Evolutionary conservation across 35 echinoderm and acorn worm genomes (phyloP).

Genomic region (Apostichopus parvimensis): DNA sequence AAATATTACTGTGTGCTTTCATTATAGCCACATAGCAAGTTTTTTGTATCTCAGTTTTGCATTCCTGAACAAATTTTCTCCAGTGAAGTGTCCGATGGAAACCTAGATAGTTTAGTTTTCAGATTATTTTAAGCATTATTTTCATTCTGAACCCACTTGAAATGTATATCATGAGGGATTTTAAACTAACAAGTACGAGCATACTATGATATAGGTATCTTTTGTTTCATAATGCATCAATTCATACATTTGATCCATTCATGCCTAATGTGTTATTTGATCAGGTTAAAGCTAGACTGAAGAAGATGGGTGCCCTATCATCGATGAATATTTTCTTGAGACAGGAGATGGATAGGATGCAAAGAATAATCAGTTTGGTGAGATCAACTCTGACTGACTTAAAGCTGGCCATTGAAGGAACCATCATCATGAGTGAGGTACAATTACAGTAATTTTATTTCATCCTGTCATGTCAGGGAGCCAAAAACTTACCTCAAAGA

Average conservation of each 20-base stretch:
- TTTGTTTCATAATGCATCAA: neutral
- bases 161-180: too few relatives aligned
- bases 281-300: conserved; percentile 88
- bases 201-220: neutral
- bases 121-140: too few relatives aligned
- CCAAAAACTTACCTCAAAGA: too few relatives aligned
- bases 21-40: too few relatives aligned
- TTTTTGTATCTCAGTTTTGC: too few relatives aligned
- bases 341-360: conserved; percentile 98
- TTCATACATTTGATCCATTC: too few relatives aligned
- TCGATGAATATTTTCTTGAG: conserved; percentile 99
- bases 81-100: too few relatives aligned
- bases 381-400: conserved; percentile 86
- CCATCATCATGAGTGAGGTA: conserved; percentile 99
- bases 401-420: conserved; percentile 93
- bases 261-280: neutral
- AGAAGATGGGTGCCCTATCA: conserved; percentile 95
- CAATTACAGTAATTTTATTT: neutral
- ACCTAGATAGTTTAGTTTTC: too few relatives aligned
- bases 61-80: too few relatives aligned
- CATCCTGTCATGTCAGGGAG: neutral
- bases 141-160: too few relatives aligned
- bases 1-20: too few relatives aligned
- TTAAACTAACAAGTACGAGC: too few relatives aligned
- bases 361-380: conserved; percentile 90